Percentiles rank a stretch among this genome's conserved stretches.
Evolutionary conservation across 2,113 vertebrate species (phyloP).

Genomic region (Syrrhaptes paradoxus): DNA sequence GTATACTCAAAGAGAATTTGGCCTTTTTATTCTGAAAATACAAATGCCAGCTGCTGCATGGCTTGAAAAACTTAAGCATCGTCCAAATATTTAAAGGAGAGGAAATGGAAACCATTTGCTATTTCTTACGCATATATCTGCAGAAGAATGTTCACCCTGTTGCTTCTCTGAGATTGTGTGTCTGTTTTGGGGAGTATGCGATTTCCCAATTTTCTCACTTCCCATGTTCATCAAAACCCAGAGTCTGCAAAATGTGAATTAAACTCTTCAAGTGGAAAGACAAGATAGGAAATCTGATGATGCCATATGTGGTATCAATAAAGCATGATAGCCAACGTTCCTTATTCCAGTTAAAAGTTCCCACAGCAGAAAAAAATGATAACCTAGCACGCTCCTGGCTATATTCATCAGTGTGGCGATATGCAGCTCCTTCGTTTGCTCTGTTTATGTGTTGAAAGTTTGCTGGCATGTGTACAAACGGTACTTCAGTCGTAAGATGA

Average conservation of each 20-base stretch:
- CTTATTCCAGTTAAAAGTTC: conserved; percentile 8
- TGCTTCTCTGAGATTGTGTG: background rate
- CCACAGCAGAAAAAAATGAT: background rate
- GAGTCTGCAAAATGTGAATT: background rate
- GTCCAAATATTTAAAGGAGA: background rate
- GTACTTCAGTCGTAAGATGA: conserved; percentile 38
- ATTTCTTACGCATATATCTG: background rate
- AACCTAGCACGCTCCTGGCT: background rate
- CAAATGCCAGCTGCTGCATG: conserved; percentile 31
- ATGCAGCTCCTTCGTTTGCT: background rate
- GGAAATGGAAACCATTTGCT: conserved; percentile 45
- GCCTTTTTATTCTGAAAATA: conserved; percentile 9
- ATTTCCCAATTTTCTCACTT: background rate
- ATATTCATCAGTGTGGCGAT: background rate
- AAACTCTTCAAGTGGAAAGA: background rate
- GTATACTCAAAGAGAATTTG: background rate
- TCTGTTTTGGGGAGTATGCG: background rate
- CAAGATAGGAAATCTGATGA: background rate
- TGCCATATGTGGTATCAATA: background rate
- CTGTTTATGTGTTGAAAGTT: conserved; percentile 37
- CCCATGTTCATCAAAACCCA: background rate
- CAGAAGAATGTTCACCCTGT: background rate
- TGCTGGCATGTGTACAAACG: conserved; percentile 58
- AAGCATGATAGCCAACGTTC: background rate
- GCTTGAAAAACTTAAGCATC: background rate